Evolutionary conservation across 2,888 invertebrate species (phyloP), one percentile per base, ranked within the genome.

Genomic region (Alloscopus bannaensis): DNA sequence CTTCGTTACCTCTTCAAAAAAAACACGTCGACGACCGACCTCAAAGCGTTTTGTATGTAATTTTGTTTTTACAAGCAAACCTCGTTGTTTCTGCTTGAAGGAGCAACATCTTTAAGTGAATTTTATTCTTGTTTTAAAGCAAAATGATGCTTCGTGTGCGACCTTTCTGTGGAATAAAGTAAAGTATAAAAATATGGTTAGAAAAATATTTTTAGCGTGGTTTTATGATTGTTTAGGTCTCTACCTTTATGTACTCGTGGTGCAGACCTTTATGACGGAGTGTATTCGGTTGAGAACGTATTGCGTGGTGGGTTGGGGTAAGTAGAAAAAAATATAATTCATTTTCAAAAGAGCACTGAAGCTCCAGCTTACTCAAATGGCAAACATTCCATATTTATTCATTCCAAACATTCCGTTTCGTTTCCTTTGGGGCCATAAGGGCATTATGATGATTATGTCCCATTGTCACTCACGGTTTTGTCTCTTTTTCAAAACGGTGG

Each of bases 261-360:
- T 95, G 81, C 93, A 94, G 89, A 95, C 95, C 1, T 94, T 95
- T 87, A 94, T 94, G 60, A 93, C 95, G n/a, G 95, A 95, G 88
- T 95, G 94, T 88, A 94, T 95, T 87, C 94, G 94, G 87, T 91
- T 95, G 79, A 91, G 93, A 87, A 92, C 94, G 28, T 96, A 95
- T 88, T 91, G 93, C 72, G 90, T 93, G 79, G 94, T 96, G 80
- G 96, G 96, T 82, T 96, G 95, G 95, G 95, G 96, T 96, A 89
- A 93, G 94, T 91, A 13, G 6, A 72, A 20, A 4, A 13, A n/a
- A 22, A 50, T 20, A 18, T 18, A 11, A 50, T 20, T 20, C 22
- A 50, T 13, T 2, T 47, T n/a, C n/a, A n/a, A n/a, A 47, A 18
- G 50, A 36, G 6, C 36, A 8, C 36, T 13, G 36, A 36, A 36